Evolutionary conservation across 1,140 invertebrate genomes (phyloP).

Genomic region (Daktulosphaira vitifoliae): DNA sequence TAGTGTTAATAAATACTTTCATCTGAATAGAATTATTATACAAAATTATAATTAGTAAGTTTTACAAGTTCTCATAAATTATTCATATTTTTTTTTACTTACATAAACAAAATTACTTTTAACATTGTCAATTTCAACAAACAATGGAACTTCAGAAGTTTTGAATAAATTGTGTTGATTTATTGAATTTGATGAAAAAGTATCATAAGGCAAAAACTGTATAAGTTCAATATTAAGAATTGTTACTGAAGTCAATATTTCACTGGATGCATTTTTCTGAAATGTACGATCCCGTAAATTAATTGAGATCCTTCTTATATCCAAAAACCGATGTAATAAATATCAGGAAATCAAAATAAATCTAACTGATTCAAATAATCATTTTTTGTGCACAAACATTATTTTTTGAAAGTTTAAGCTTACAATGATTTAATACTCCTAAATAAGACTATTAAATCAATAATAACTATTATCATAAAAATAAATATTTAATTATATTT

Average conservation of each 20-base stretch:
- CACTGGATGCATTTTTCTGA: slow-evolving; percentile 54
- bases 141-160: slow-evolving; percentile 58
- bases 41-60: background rate
- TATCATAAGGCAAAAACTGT: slow-evolving; percentile 56
- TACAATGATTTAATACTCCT: too few species aligned
- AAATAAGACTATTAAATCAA: too few species aligned
- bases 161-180: slow-evolving; percentile 54
- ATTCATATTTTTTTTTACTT: slow-evolving; percentile 37
- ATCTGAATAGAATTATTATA: slow-evolving; percentile 53
- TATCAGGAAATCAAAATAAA: too few species aligned
- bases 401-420: too few species aligned
- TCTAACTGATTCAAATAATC: too few species aligned
- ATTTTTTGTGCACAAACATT: too few species aligned
- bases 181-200: slow-evolving; percentile 48
- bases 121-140: slow-evolving; percentile 67
- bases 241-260: slow-evolving; percentile 57
- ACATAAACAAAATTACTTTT: slow-evolving; percentile 80
- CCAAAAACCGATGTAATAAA: too few species aligned
- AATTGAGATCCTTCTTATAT: too few species aligned
- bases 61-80: background rate
- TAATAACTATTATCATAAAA: too few species aligned
- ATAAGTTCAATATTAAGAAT: slow-evolving; percentile 61
- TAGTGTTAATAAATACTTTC: slow-evolving; percentile 62
- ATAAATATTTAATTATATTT: too few species aligned
- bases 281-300: slow-evolving; percentile 35